phyloP scores from a whole-genome alignment of 2,797 vertebrate genomes.

The Bradypus variegatus region DNA sequence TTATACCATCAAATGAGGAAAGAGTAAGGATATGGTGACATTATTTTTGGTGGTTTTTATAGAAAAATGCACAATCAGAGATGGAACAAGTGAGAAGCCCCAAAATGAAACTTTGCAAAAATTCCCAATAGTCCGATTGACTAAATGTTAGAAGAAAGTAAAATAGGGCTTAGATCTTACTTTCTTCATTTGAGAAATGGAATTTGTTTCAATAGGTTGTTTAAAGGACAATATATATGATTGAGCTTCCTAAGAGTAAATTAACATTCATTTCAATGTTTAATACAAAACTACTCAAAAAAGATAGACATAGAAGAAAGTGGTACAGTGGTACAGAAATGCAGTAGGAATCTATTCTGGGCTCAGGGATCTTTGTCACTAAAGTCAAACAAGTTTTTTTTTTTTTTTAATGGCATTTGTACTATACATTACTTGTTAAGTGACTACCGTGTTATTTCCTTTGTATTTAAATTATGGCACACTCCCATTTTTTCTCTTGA shows the following conservation, averaged over 20 bases:
- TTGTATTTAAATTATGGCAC: conserved; percentile 6
- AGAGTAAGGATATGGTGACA: neutral
- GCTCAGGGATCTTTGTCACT: neutral
- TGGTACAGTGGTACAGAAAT: neutral
- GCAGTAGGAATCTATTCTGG: neutral
- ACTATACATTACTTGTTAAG: neutral
- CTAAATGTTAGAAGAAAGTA: neutral
- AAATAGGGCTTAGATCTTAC: neutral
- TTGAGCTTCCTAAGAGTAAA: neutral
- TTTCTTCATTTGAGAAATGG: neutral
- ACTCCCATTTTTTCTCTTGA: neutral
- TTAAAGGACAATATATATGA: neutral
- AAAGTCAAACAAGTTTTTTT: neutral
- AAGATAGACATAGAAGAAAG: neutral
- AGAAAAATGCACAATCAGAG: neutral
- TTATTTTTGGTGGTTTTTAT: neutral
- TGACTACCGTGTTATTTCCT: conserved; percentile 7
- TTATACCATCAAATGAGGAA: neutral
- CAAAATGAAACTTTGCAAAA: conserved; percentile 11
- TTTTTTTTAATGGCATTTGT: neutral
- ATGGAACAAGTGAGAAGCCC: neutral
- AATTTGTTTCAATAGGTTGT: conserved; percentile 17
- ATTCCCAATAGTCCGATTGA: neutral
- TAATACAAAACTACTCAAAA: neutral
- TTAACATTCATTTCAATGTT: neutral